phyloP scores from a whole-genome alignment of 2,113 vertebrate species.

The Recurvirostra avosetta region DNA sequence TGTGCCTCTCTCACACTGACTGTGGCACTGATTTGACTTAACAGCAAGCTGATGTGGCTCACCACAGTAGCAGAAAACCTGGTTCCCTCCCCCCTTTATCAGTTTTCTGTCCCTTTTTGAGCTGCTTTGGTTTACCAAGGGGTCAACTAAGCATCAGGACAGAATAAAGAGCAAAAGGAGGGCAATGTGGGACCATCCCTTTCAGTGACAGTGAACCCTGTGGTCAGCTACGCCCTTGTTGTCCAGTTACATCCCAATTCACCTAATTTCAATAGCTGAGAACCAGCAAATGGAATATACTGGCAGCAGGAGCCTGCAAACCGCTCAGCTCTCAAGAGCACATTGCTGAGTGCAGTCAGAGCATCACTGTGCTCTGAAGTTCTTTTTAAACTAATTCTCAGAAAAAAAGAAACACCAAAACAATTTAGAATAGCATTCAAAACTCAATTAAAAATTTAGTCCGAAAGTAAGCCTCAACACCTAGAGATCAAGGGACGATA shows the following conservation, averaged over 20 bases:
- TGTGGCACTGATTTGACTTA: neutral
- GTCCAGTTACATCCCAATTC: neutral
- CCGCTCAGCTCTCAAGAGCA: neutral
- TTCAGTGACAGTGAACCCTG: neutral
- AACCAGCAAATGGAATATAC: neutral
- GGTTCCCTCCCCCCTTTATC: neutral
- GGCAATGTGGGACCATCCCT: neutral
- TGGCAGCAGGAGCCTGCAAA: accelerated
- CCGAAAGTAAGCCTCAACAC: neutral
- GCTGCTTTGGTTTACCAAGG: neutral
- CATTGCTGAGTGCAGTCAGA: neutral
- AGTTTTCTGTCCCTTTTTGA: neutral
- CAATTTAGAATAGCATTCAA: neutral
- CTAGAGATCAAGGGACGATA: neutral
- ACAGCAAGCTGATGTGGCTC: neutral
- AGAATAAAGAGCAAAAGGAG: neutral
- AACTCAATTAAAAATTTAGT: neutral
- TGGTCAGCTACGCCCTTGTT: neutral
- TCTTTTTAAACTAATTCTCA: neutral
- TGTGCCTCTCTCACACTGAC: neutral
- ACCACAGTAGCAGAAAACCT: neutral
- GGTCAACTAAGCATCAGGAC: neutral
- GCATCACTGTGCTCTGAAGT: neutral
- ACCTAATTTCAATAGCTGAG: neutral
- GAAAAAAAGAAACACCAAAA: neutral